Base-by-base conservation (phyloP, 2,797 vertebrate species). In the Myotis findleyi region DNA sequence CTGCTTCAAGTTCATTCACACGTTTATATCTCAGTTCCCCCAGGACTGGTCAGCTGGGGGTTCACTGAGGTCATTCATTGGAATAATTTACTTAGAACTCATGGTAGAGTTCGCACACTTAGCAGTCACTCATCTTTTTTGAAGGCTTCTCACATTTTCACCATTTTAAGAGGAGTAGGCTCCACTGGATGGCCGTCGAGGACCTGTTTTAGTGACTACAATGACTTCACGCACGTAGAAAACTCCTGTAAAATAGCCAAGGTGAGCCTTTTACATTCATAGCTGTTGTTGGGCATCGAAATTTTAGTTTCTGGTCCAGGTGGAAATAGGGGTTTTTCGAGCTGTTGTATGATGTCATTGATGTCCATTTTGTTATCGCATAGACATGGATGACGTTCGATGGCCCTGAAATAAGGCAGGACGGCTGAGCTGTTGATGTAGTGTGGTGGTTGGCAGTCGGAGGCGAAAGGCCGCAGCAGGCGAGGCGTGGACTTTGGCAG, bases 401-500 rank as follows among this genome's bases (percentile, higher is more conserved):
- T 87, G 0, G 7, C 33, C 84, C 41, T 77, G 25, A 97, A 41
- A 4, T 97, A 68, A 0, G 93, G 55, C 93, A 68, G 36, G 75
- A 96, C 5, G 7, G 36, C 44, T 0, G 88, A 79, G 47, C 53
- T 17, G 59, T 93, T 38, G 85, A 86, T n/a, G 30, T 7, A 51
- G 55, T 38, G 0, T 0, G 66, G 72, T 0, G 36, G 33, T 0
- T 76, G 25, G 7, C 33, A 38, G 8, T 38, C 44, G 4, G 53
- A 36, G n/a, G 16, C 23, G n/a, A 95, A 55, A 6, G 91, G 89
- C 0, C 66, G 95, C 25, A 85, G 68, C 17, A 0, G 4, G 75
- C 25, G 14, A 0, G 0, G 11, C 0, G 0, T 0, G 14, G 0
- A 0, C 5, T 0, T 0, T 0, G 1, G 11, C 7, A 95, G 2